Evolutionary conservation across 2,113 vertebrate species (phyloP).

Genomic region (Apus apus): DNA sequence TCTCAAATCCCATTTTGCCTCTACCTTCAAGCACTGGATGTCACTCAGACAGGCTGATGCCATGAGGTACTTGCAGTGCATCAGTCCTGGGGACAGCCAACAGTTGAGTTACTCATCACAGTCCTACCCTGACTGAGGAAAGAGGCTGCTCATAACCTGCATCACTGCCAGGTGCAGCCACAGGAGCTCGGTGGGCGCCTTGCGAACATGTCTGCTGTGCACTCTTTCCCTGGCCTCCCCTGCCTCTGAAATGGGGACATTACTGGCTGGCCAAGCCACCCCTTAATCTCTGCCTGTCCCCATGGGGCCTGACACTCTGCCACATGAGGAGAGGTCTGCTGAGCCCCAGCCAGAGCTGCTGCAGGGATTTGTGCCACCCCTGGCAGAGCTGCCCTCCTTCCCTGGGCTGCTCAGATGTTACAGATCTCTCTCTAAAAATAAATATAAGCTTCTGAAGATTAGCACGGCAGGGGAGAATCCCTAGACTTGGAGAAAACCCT

Average conservation of each 20-base stretch:
- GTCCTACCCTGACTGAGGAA: neutral
- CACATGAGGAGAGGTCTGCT: neutral
- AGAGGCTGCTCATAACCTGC: neutral
- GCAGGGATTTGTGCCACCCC: neutral
- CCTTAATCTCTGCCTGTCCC: neutral
- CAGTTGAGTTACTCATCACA: neutral
- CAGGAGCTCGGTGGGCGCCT: neutral
- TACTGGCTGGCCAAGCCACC: neutral
- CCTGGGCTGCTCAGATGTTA: rapidly evolving
- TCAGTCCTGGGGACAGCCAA: neutral
- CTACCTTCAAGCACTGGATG: neutral
- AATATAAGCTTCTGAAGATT: neutral
- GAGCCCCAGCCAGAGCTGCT: neutral
- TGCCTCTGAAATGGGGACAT: neutral
- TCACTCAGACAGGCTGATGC: neutral
- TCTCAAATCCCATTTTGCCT: neutral
- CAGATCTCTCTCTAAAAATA: neutral
- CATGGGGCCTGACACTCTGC: neutral
- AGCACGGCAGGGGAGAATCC: neutral
- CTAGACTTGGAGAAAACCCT: neutral
- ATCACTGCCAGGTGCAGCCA: neutral
- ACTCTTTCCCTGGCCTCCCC: neutral
- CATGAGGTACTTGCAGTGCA: neutral
- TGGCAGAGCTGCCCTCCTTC: neutral
- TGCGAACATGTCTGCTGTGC: neutral